Evolutionary conservation across 2,888 invertebrate genomes (phyloP).

Genomic region (Lissocephala sabroskyi): DNA sequence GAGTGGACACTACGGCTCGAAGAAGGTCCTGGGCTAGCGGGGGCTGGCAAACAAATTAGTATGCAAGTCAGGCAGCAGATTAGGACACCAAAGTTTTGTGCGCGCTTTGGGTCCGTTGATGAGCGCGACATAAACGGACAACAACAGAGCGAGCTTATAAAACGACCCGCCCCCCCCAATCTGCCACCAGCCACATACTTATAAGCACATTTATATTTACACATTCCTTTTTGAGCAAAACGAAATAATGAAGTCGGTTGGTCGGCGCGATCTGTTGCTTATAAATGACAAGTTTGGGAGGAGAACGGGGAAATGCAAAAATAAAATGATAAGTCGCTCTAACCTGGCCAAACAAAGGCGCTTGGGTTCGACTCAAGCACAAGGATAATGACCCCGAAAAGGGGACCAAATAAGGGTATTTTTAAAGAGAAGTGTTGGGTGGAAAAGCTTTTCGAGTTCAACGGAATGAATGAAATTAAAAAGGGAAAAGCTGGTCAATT

Average conservation of each 20-base stretch:
- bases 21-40: constrained; percentile 4
- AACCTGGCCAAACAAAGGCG: not conserved
- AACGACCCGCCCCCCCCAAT: constrained; percentile 16
- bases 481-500: too few species aligned
- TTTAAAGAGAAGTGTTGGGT: too few species aligned
- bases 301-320: not conserved
- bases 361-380: too few species aligned
- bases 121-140: constrained; percentile 48
- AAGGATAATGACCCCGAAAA: not conserved
- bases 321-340: not conserved
- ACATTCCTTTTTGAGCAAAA: constrained; percentile 16
- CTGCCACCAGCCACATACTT: not conserved
- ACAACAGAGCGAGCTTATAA: constrained; percentile 20
- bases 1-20: not conserved
- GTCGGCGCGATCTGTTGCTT: constrained; percentile 46
- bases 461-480: too few species aligned
- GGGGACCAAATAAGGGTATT: not conserved
- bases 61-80: constrained; percentile 63
- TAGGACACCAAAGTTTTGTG: constrained; percentile 65
- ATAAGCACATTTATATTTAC: constrained; percentile 4
- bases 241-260: constrained; percentile 54
- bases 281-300: not conserved
- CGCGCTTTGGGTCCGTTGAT: constrained; percentile 26
- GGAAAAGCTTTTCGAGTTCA: too few species aligned
- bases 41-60: constrained; percentile 57